Evolutionary conservation across 2,888 invertebrate species (phyloP).

Genomic region (Adelognathus sp.): DNA sequence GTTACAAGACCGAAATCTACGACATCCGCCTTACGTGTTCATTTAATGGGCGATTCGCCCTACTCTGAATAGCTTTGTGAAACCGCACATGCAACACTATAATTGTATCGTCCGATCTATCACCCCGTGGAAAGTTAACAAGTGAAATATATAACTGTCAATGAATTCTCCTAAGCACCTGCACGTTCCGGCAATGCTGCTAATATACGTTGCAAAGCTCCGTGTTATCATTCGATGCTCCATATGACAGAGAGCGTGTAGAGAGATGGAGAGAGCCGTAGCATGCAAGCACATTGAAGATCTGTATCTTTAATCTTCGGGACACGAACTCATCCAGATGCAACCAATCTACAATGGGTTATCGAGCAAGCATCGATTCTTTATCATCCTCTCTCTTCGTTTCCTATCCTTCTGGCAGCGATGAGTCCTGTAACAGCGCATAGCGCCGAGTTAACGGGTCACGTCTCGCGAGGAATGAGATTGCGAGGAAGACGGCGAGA

Average conservation of each 20-base stretch:
- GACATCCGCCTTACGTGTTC: too few relatives aligned
- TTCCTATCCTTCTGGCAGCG: neutral
- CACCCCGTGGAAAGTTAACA: constrained; percentile 3
- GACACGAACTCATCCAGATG: constrained; percentile 61
- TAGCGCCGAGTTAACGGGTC: constrained; percentile 53
- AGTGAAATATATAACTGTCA: constrained; percentile 44
- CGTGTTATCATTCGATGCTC: constrained; percentile 53
- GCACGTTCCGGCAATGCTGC: constrained; percentile 39
- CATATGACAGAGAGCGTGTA: neutral
- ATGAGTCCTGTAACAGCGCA: neutral
- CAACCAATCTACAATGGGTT: constrained; percentile 58
- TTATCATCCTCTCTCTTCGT: constrained; percentile 14
- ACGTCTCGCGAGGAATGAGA: constrained; percentile 54
- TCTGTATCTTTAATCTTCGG: constrained; percentile 57
- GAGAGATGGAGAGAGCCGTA: neutral
- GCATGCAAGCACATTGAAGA: constrained; percentile 52
- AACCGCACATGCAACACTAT: too few relatives aligned
- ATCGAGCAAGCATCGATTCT: constrained; percentile 55
- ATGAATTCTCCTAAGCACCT: constrained; percentile 48
- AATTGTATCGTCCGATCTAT: neutral
- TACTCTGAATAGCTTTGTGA: neutral
- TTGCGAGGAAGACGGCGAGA: constrained; percentile 49
- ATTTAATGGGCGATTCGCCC: too few relatives aligned
- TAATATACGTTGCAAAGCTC: constrained; percentile 44
- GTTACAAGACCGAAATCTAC: too few relatives aligned